Evolutionary conservation across 2,888 invertebrate genomes (phyloP), one percentile per base, ranked within the genome.

Genomic region (Arge pagana): DNA sequence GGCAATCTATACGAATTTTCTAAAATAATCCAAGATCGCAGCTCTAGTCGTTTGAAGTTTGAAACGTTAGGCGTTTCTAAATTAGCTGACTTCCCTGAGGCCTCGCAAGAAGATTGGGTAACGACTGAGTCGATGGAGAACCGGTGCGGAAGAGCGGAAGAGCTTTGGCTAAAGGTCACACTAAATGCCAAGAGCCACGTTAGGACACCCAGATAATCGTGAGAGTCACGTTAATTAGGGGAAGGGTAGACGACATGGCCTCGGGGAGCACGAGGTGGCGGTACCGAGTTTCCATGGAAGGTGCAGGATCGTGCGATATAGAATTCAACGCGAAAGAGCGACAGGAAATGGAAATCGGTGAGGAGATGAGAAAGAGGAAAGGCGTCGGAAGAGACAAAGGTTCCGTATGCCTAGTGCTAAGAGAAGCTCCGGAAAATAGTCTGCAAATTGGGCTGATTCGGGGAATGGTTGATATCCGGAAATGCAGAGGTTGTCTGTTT

Each of bases 221-320:
- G 50, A 40, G 50, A 56, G 68, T 61, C 63, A 61, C 63, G 48
- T 51, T 55, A 55, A 57, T 55, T 57, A 57, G 55, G 53, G 45
- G 51, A 57, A 57, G 55, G 55, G 55, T 55, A 43, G 52, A 52
- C 42, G 49, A 48, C 28, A 30, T 48, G 45, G 30, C 51, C 48
- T 50, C 40, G 50, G 45, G 48, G 48, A 54, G 42, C 33, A 48
- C 37, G 39, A 33, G 50, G 28, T 10, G 43, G 23, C 21, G 49
- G 23, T 41, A 31, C 23, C 24, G 21, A 31, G 35, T 41, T 40
- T n/a, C n/a, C n/a, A n/a, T n/a, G n/a, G 11, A 10, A 33, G 45
- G 35, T 45, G 21, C 33, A 21, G 45, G n/a, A n/a, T n/a, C n/a
- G n/a, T n/a, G n/a, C n/a, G n/a, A n/a, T n/a, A n/a, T n/a, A n/a